phyloP scores from a whole-genome alignment of 1,140 invertebrate genomes.

The Drosophila simulans region DNA sequence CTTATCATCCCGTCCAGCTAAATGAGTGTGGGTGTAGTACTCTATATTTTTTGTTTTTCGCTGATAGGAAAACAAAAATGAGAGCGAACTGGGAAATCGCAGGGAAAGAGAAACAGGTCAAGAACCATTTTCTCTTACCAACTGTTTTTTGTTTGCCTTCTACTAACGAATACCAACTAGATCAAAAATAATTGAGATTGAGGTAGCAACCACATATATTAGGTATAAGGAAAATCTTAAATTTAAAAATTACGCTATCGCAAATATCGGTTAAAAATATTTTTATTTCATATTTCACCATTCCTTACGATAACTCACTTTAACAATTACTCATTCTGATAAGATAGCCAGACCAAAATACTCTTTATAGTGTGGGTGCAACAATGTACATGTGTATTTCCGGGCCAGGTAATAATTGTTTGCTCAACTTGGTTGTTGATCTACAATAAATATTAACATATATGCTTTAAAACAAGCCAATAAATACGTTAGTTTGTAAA shows the following conservation, averaged over 20 bases:
- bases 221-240: too few species aligned
- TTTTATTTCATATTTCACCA: constrained; percentile 5
- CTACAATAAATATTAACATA: not conserved
- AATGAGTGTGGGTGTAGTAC: constrained; percentile 1
- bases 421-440: not conserved
- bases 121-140: constrained; percentile 15
- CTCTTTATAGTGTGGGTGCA: not conserved
- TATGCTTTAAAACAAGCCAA: not conserved
- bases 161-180: constrained; percentile 4
- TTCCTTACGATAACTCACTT: not conserved
- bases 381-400: not conserved
- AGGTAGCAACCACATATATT: not conserved
- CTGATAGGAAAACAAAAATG: constrained; percentile 8
- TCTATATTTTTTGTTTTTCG: constrained; percentile 30
- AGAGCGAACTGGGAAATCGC: constrained; percentile 1
- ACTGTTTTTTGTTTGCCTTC: constrained; percentile 15
- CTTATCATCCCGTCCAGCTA: constrained; percentile 34
- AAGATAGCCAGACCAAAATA: constrained; percentile 24
- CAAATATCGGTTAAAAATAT: too few species aligned
- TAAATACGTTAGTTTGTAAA: not conserved
- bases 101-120: constrained; percentile 38
- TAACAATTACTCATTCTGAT: constrained; percentile 23
- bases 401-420: not conserved
- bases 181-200: not conserved
- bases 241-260: too few species aligned